A percentile compares a stretch with the other conserved stretches of the same genome.
Evolutionary conservation across 2,113 vertebrate genomes (phyloP).

Genomic region (Alethe castanea): DNA sequence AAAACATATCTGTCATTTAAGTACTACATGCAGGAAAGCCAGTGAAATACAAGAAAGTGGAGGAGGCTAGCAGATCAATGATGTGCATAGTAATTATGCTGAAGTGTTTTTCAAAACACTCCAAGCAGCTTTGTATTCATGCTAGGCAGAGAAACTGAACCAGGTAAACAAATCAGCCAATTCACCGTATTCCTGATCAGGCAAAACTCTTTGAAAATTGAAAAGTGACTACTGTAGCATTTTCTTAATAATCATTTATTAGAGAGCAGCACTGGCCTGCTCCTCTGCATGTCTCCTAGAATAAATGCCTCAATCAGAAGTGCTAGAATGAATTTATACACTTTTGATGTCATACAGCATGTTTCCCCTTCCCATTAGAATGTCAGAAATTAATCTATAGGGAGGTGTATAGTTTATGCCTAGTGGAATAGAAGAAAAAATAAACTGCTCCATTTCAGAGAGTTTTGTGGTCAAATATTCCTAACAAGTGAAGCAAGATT

Average conservation of each 20-base stretch:
- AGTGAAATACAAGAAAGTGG: not conserved
- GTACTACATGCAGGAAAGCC: not conserved
- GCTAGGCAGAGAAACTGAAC: conserved; percentile 4
- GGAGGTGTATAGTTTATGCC: not conserved
- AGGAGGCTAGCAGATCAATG: conserved; percentile 6
- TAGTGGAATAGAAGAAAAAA: not conserved
- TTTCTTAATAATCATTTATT: not conserved
- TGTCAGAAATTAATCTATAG: not conserved
- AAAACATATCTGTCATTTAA: not conserved
- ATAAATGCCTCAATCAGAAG: not conserved
- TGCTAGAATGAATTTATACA: not conserved
- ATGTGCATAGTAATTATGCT: conserved; percentile 14
- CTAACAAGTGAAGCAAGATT: not conserved
- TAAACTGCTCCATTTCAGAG: not conserved
- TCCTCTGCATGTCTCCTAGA: not conserved
- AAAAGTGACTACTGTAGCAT: conserved; percentile 5
- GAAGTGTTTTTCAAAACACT: conserved; percentile 25
- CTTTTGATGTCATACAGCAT: not conserved
- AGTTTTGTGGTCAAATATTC: not conserved
- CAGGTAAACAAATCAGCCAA: conserved; percentile 31
- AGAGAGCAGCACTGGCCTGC: not conserved
- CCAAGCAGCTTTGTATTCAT: not conserved
- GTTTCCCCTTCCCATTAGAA: not conserved
- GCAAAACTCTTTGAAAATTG: conserved; percentile 17
- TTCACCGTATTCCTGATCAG: not conserved